These are phyloP conservation scores for Barnardius zonarius DNA, from an alignment of 2,113 vertebrate species.

Conservation along the genomic window DNA sequence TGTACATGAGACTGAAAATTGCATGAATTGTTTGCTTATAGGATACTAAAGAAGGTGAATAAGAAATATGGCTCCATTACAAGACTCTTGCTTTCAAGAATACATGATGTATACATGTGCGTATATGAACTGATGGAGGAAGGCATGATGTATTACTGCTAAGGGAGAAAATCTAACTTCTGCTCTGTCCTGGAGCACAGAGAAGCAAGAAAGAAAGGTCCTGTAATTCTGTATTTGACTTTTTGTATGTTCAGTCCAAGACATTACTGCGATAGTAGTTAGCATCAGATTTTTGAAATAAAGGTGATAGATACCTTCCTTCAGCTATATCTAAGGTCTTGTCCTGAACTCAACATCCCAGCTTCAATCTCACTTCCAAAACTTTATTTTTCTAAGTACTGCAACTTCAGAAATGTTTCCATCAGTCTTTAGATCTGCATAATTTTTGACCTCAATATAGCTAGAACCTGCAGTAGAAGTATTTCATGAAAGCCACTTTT, in stretches of 20 bases:
- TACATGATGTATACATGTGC: not conserved
- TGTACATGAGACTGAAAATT: not conserved
- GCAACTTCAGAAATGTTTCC: not conserved
- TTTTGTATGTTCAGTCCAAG: not conserved
- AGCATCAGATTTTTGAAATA: not conserved
- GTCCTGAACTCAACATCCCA: not conserved
- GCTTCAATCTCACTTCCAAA: not conserved
- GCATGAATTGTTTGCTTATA: not conserved
- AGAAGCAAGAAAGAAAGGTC: not conserved
- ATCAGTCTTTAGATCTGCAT: not conserved
- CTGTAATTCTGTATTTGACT: not conserved
- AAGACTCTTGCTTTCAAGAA: not conserved
- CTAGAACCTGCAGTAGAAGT: not conserved
- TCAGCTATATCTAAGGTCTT: not conserved
- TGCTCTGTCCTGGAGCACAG: not conserved
- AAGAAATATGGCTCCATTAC: not conserved
- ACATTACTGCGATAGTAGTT: not conserved
- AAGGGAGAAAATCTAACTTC: not conserved
- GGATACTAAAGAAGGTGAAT: not conserved
- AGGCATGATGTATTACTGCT: not conserved
- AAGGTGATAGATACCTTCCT: not conserved
- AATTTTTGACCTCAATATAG: not conserved
- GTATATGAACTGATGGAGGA: not conserved
- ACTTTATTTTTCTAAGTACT: not conserved
- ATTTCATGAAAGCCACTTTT: not conserved